Evolutionary conservation across 2,113 vertebrate species (phyloP).

Genomic region (Morphnarchus princeps): DNA sequence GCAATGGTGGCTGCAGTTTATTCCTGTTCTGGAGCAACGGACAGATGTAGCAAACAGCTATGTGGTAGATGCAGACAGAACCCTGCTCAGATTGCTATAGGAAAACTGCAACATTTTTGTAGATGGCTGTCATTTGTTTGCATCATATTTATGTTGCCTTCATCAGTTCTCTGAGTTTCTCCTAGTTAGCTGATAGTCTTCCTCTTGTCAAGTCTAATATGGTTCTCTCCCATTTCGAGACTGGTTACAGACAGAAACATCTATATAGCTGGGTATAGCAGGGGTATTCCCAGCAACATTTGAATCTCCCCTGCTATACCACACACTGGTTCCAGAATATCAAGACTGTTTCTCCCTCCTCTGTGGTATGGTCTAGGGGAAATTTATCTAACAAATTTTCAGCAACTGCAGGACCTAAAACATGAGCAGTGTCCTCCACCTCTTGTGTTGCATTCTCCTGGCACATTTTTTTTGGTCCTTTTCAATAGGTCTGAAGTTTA

Average conservation of each 20-base stretch:
- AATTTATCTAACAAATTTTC: background rate
- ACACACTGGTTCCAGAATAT: background rate
- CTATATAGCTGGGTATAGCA: background rate
- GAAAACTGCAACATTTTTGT: background rate
- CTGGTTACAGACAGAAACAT: background rate
- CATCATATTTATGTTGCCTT: background rate
- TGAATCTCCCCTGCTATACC: background rate
- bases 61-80: background rate
- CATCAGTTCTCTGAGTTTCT: background rate
- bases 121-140: background rate
- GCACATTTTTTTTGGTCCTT: background rate
- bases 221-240: background rate
- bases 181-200: background rate
- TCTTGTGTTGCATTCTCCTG: background rate
- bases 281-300: background rate
- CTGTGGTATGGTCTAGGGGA: background rate
- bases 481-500: background rate
- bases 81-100: background rate
- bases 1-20: background rate
- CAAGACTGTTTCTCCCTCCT: background rate
- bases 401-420: background rate
- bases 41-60: background rate
- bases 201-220: background rate
- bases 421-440: background rate
- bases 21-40: background rate